Evolutionary conservation across 2,113 vertebrate species (phyloP), one percentile per base, ranked within the genome.

Genomic region (Pomatostomus ruficeps): DNA sequence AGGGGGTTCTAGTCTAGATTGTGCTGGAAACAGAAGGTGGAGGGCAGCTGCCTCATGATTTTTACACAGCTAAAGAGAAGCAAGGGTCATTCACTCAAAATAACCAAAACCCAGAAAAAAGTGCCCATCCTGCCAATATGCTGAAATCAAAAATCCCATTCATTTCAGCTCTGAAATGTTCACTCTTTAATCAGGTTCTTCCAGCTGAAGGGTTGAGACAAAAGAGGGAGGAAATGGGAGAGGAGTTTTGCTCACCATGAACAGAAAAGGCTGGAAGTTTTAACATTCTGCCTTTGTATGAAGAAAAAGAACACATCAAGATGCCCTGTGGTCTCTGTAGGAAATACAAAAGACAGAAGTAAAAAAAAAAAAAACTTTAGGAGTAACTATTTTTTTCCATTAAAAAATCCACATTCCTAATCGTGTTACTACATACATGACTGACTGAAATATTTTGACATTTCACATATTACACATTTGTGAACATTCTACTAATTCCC

Each of bases 361-460:
- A 4, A 61, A 66, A 72, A 54, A 4, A 52, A 49, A 65, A 31
- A n/a, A 43, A 45, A 10, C 49, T 75, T 52, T 26, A 42, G 17
- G 4, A 67, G 8, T 57, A 63, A 67, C 4, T 9, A 40, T 66
- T 70, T 57, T 54, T 6, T 3, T 5, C 8, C 7, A 5, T 1
- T 1, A 28, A 65, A 72, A 25, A 2, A 0, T 1, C 5, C 7
- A 2, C 36, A 28, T 31, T 91, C 45, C 4, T 73, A 83, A 54
- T 57, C 86, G 4, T 29, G 5, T 42, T 70, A 33, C 33, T 70
- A 66, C 42, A 70, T 54, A 62, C 24, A 46, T 15, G 28, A 62
- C n/a, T 65, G 43, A 55, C 15, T 45, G 38, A 84, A 94, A 89
- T 89, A 91, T 84, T 96, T 92, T 67, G 31, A 59, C 51, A 24